A percentile compares a stretch with the other conserved stretches of the same genome.
phyloP scores from a whole-genome alignment of 2,113 vertebrate genomes.

The Marmota monax region DNA sequence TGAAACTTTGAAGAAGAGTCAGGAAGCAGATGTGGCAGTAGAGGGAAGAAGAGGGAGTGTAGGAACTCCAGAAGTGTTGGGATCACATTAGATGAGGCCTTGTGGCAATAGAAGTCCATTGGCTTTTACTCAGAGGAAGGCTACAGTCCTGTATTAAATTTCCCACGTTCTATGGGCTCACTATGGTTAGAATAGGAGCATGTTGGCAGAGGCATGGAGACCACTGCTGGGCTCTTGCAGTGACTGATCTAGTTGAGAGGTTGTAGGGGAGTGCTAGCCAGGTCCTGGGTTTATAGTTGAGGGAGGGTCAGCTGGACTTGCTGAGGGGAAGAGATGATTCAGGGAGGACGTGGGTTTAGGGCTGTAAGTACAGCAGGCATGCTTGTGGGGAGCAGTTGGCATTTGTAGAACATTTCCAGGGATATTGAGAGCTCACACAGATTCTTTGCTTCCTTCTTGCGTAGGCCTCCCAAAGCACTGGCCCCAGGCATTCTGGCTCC shows the following conservation, averaged over 20 bases:
- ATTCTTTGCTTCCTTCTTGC: not conserved
- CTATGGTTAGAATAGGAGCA: not conserved
- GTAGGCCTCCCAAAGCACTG: not conserved
- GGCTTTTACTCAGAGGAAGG: not conserved
- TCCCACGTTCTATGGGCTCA: not conserved
- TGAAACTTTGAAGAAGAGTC: not conserved
- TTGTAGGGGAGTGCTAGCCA: not conserved
- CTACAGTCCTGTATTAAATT: not conserved
- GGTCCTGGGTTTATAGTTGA: not conserved
- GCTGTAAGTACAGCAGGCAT: no score
- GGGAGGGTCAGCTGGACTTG: not conserved
- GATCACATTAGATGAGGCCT: no score
- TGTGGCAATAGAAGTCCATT: not conserved
- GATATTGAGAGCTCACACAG: not conserved
- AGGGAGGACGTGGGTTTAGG: not conserved
- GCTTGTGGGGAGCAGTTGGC: not conserved
- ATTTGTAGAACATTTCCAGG: not conserved
- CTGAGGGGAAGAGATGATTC: not conserved
- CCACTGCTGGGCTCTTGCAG: not conserved
- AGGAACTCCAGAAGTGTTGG: not conserved
- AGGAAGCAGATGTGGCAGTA: not conserved
- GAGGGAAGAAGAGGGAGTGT: not conserved
- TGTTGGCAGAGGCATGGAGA: not conserved
- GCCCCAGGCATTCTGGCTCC: not conserved
- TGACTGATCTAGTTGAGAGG: not conserved